These are phyloP conservation scores for Menidia menidia DNA, from an alignment of 2,797 vertebrate species.

Conservation along the genomic window DNA sequence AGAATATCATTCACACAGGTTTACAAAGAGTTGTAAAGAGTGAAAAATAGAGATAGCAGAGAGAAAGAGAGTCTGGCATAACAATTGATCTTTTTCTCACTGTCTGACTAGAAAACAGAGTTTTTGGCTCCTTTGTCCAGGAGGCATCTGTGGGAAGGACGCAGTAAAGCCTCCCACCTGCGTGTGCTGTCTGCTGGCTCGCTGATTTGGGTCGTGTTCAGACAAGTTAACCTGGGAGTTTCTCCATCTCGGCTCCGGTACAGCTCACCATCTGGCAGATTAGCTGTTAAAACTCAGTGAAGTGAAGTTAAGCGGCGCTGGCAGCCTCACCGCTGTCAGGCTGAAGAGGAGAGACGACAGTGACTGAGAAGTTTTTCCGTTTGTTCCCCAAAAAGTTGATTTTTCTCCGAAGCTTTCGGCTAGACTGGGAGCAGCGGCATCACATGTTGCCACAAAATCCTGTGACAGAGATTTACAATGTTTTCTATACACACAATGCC, in stretches of 20 bases:
- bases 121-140: neutral
- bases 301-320: constrained; percentile 56
- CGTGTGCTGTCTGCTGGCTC: constrained; percentile 45
- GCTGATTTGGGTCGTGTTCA: constrained; percentile 42
- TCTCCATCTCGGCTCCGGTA: constrained; percentile 41
- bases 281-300: constrained; percentile 49
- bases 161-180: constrained; percentile 53
- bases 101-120: constrained; percentile 21
- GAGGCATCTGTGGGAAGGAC: constrained; percentile 7
- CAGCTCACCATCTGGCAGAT: constrained; percentile 63
- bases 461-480: neutral
- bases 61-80: neutral
- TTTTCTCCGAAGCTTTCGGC: constrained; percentile 1
- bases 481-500: constrained; percentile 1
- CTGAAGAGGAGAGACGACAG: constrained; percentile 20
- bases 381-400: constrained; percentile 16
- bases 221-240: constrained; percentile 65
- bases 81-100: constrained; percentile 2
- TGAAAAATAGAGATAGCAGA: constrained; percentile 3
- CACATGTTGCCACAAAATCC: neutral
- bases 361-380: constrained; percentile 15
- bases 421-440: constrained; percentile 4
- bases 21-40: neutral
- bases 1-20: neutral
- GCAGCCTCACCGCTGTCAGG: constrained; percentile 31